These are phyloP conservation scores for Cheilosia grossa DNA, from an alignment of 2,888 invertebrate genomes.

Conservation along the genomic window DNA sequence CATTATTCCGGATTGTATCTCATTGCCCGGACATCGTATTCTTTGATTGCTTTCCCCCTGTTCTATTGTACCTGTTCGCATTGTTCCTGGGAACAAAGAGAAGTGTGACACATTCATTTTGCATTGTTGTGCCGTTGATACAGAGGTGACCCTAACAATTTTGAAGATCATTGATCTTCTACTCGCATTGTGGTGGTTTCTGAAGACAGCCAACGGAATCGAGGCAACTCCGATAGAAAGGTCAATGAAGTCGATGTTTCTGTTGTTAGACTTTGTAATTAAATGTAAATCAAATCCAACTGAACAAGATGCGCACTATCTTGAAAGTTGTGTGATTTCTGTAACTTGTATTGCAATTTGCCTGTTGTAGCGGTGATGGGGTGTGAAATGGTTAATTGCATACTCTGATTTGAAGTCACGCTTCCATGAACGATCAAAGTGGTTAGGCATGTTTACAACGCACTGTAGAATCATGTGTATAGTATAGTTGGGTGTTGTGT, in stretches of 20 bases:
- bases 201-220: constrained; percentile 2
- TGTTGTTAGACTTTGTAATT: background rate
- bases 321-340: constrained; percentile 23
- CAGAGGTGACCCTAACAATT: constrained; percentile 14
- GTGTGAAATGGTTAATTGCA: constrained; percentile 46
- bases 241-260: constrained; percentile 26
- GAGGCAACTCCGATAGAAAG: background rate
- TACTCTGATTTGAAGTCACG: constrained; percentile 36
- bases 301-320: background rate
- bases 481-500: constrained; percentile 14
- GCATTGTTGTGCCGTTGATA: background rate
- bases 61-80: constrained; percentile 12
- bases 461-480: background rate
- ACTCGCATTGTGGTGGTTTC: constrained; percentile 15
- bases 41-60: constrained; percentile 14
- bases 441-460: background rate
- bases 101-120: constrained; percentile 10
- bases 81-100: constrained; percentile 17
- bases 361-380: background rate
- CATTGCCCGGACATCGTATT: background rate
- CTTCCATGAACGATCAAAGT: constrained; percentile 27
- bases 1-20: constrained; percentile 22
- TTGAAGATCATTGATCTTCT: constrained; percentile 33
- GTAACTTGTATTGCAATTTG: constrained; percentile 20
- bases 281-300: background rate